Evolutionary conservation across 2,797 vertebrate genomes (phyloP).

Genomic region (Clarias pachynema): DNA sequence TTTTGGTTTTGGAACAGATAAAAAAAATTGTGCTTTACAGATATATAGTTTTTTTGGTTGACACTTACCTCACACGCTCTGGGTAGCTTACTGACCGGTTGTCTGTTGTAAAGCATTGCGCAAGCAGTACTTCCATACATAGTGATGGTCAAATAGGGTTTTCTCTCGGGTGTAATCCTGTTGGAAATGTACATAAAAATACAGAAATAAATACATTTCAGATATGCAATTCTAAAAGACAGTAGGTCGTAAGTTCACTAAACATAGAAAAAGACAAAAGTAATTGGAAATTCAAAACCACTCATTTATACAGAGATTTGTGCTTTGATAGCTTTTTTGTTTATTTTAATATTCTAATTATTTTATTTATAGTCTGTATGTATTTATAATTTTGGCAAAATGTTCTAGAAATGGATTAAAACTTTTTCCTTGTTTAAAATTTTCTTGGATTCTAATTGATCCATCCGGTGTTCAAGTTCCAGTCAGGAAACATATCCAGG

Average conservation of each 20-base stretch:
- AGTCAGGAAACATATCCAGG: neutral
- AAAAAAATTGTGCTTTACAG: constrained; percentile 17
- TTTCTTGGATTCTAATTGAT: neutral
- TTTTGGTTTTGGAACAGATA: constrained; percentile 16
- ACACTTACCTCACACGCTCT: neutral
- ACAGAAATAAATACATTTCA: neutral
- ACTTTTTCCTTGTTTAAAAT: neutral
- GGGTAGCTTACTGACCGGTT: neutral
- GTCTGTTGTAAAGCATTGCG: constrained; percentile 15
- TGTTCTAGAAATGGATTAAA: neutral
- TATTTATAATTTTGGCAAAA: neutral
- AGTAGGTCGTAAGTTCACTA: neutral
- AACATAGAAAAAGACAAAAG: neutral
- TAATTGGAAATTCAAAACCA: neutral
- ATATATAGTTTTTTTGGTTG: neutral
- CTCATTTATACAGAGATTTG: neutral
- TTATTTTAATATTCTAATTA: neutral
- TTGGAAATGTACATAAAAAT: neutral
- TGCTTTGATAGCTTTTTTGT: neutral
- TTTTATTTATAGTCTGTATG: neutral
- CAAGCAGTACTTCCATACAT: constrained; percentile 21
- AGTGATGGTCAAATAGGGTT: constrained; percentile 46
- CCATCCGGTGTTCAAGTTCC: neutral
- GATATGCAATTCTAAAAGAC: neutral
- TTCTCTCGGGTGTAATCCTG: neutral